Conservation (phyloP, 2,797 vertebrate genomes). For the Heteromormyrus szaboi region DNA sequence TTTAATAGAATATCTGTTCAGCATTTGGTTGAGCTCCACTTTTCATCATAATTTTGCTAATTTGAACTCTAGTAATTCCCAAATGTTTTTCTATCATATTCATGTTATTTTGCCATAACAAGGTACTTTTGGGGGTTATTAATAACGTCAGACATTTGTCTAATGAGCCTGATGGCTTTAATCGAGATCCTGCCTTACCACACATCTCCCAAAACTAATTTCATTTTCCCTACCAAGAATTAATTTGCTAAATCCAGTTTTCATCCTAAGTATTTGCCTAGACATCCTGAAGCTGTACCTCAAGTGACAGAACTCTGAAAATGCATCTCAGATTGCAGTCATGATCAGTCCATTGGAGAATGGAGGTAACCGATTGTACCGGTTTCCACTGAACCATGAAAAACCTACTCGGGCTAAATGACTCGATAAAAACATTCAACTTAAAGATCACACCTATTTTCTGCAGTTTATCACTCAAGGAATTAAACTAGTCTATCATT, state of each 20-base stretch:
- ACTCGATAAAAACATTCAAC: background rate
- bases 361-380: background rate
- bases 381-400: background rate
- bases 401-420: background rate
- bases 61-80: background rate
- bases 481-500: background rate
- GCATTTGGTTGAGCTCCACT: background rate
- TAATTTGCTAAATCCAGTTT: background rate
- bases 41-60: constrained; percentile 11
- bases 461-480: background rate
- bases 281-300: background rate
- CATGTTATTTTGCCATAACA: background rate
- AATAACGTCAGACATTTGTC: background rate
- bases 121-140: background rate
- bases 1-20: constrained; percentile 1
- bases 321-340: background rate
- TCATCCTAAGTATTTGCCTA: background rate
- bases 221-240: background rate
- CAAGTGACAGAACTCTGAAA: background rate
- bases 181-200: background rate
- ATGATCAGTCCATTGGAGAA: background rate
- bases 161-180: background rate
- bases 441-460: background rate
- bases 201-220: background rate
- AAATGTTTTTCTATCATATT: background rate